phyloP scores from a whole-genome alignment of 2,113 vertebrate species.

The Crotalus horridus region DNA sequence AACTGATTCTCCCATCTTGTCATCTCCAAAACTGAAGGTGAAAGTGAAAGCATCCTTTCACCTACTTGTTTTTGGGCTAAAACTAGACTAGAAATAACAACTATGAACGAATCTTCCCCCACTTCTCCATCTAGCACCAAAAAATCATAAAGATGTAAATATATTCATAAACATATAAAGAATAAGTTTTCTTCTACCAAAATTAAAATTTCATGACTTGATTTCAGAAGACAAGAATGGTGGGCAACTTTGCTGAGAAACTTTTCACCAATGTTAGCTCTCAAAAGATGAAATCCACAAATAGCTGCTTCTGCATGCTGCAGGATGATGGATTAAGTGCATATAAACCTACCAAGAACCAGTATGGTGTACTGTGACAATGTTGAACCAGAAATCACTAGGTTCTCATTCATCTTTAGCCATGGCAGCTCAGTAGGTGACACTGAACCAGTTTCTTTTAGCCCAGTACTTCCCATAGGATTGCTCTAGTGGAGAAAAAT shows the following conservation, averaged over 20 bases:
- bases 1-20: neutral
- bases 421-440: neutral
- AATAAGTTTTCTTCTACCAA: neutral
- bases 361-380: neutral
- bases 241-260: neutral
- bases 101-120: neutral
- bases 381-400: neutral
- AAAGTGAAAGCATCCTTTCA: neutral
- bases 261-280: neutral
- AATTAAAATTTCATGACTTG: neutral
- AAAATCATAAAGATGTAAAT: neutral
- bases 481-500: neutral
- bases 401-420: neutral
- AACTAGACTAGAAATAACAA: neutral
- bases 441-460: neutral
- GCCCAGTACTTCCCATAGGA: neutral
- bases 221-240: neutral
- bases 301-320: neutral
- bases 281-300: neutral
- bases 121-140: neutral
- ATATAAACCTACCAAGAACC: neutral
- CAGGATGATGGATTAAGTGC: neutral
- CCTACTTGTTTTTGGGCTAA: neutral
- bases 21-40: slow-evolving; percentile 1
- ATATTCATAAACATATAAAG: neutral